Percentiles rank a stretch among this genome's conserved stretches.
Conservation (phyloP, 2,113 vertebrate species). For the Hydropotes inermis region DNA sequence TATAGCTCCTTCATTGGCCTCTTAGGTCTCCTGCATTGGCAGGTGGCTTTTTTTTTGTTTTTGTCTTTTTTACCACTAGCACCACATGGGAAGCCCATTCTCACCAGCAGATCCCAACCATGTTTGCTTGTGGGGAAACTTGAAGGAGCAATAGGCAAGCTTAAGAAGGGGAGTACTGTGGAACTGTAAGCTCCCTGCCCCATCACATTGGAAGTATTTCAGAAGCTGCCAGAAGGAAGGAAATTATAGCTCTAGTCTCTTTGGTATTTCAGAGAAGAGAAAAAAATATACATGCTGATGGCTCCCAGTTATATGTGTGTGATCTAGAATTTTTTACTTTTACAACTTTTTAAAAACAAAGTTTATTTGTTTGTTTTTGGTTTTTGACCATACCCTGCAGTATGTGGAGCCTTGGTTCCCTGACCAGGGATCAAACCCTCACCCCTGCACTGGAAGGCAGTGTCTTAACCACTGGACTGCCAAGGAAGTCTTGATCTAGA, state of each 20-base stretch:
- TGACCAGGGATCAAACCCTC: neutral
- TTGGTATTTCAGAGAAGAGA: neutral
- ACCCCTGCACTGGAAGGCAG: neutral
- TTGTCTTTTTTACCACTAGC: neutral
- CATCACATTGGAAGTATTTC: neutral
- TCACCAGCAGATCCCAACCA: neutral
- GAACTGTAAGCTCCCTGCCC: neutral
- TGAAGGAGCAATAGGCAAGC: neutral
- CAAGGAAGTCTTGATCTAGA: neutral
- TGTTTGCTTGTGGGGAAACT: neutral
- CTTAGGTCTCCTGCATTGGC: neutral
- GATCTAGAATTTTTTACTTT: neutral
- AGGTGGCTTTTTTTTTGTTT: neutral
- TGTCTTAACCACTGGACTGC: neutral
- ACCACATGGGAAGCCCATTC: neutral
- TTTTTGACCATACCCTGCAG: neutral
- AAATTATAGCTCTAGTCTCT: neutral
- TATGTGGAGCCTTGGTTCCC: neutral
- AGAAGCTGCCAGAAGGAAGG: neutral
- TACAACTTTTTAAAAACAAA: neutral
- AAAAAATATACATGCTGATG: neutral
- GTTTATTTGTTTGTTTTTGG: neutral
- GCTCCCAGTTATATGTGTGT: neutral
- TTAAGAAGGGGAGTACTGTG: neutral
- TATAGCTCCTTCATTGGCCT: neutral